phyloP scores from a whole-genome alignment of 2,113 vertebrate species.

The Lutjanus erythropterus region DNA sequence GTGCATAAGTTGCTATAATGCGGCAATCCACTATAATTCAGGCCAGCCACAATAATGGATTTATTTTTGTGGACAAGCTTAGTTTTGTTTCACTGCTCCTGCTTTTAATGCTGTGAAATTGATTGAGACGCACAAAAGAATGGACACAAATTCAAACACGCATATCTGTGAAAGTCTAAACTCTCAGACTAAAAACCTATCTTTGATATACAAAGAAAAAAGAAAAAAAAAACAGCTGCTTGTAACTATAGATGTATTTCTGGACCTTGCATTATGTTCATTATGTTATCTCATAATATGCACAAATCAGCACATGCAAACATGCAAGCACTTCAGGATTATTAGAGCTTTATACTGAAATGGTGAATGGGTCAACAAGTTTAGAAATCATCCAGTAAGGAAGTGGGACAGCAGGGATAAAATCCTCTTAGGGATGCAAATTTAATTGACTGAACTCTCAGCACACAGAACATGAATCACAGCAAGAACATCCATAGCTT shows the following conservation, averaged over 20 bases:
- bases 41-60: neutral
- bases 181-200: neutral
- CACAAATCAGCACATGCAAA: slow-evolving; percentile 12
- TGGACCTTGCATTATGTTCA: neutral
- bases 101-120: slow-evolving; percentile 18
- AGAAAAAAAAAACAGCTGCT: neutral
- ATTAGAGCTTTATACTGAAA: slow-evolving; percentile 22
- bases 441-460: slow-evolving; percentile 67
- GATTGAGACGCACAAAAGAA: neutral
- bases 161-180: slow-evolving; percentile 1
- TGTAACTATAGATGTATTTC: neutral
- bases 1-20: neutral
- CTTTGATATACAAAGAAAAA: too few relatives aligned
- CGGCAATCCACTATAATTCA: neutral
- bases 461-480: slow-evolving; percentile 70
- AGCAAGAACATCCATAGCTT: slow-evolving; percentile 68
- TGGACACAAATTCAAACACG: neutral
- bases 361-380: slow-evolving; percentile 56
- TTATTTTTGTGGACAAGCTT: slow-evolving; percentile 13
- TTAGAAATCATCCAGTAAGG: slow-evolving; percentile 62
- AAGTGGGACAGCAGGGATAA: slow-evolving; percentile 36
- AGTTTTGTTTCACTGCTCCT: slow-evolving; percentile 6
- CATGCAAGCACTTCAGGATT: slow-evolving; percentile 28
- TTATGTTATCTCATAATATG: slow-evolving; percentile 12
- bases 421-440: slow-evolving; percentile 72